phyloP scores from a whole-genome alignment of 1,140 invertebrate species.

The Listronotus oregonensis region DNA sequence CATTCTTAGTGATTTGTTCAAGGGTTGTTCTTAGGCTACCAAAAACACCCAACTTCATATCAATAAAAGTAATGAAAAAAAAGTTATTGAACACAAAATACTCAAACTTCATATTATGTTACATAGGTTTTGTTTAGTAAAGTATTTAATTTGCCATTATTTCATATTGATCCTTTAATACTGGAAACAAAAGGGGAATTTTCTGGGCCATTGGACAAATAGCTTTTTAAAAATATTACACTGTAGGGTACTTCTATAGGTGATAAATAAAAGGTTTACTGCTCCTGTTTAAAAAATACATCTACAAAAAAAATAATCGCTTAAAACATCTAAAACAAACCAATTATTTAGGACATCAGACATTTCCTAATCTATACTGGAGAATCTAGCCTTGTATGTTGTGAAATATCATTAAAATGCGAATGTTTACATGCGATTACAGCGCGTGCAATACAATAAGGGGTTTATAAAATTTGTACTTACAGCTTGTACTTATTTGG shows the following conservation, averaged over 20 bases:
- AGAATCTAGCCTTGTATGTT: background rate
- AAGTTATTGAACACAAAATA: background rate
- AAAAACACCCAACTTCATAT: background rate
- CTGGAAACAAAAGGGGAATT: background rate
- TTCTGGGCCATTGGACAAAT: background rate
- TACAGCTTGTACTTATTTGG: constrained; percentile 56
- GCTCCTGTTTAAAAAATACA: too few species aligned
- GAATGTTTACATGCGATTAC: constrained; percentile 44
- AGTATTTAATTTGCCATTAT: constrained; percentile 7
- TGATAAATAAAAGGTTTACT: too few species aligned
- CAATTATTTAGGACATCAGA: too few species aligned
- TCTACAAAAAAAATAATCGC: too few species aligned
- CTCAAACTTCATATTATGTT: background rate
- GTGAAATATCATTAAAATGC: constrained; percentile 21
- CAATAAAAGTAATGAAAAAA: background rate
- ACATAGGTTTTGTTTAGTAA: background rate
- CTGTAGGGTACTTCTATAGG: too few species aligned
- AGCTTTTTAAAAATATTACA: too few species aligned
- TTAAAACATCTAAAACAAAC: too few species aligned
- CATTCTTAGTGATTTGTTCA: too few species aligned
- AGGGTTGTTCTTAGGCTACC: too few species aligned
- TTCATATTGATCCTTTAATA: constrained; percentile 10
- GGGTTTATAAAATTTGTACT: constrained; percentile 42
- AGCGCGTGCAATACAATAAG: constrained; percentile 34
- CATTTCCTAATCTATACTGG: constrained; percentile 1